Percentiles rank a stretch among this genome's conserved stretches.
phyloP scores from a whole-genome alignment of 1,140 invertebrate species.

The Dermatophagoides farinae region DNA sequence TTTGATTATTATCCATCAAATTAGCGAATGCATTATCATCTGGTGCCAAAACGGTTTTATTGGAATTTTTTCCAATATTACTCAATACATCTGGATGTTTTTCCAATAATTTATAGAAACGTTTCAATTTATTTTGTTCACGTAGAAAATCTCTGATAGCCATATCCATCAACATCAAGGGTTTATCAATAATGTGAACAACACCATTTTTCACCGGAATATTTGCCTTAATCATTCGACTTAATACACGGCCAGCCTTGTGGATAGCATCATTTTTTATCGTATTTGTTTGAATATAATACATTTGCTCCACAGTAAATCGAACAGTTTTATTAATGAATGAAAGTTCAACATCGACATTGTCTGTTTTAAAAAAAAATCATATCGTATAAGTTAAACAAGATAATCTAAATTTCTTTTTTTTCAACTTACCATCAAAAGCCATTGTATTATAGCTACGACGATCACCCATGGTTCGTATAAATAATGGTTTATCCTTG shows the following conservation, averaged over 20 bases:
- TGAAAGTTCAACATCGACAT: constrained; percentile 5
- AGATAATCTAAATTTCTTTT: not conserved
- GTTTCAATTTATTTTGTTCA: constrained; percentile 12
- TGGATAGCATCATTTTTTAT: constrained; percentile 50
- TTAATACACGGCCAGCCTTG: constrained; percentile 52
- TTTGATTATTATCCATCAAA: constrained; percentile 1
- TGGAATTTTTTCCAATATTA: not conserved
- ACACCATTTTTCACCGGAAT: constrained; percentile 80
- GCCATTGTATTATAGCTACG: constrained; percentile 5
- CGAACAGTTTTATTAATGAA: not conserved
- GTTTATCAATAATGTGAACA: constrained; percentile 68
- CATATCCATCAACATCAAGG: constrained; percentile 67
- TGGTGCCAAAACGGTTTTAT: constrained; percentile 62
- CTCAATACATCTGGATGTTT: constrained; percentile 36
- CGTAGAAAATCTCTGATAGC: constrained; percentile 51
- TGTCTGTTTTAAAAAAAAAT: constrained; percentile 26
- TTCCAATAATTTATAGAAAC: constrained; percentile 23
- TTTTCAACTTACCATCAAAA: not conserved
- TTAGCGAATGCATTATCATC: constrained; percentile 46
- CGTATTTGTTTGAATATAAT: constrained; percentile 64
- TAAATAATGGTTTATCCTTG: constrained; percentile 62
- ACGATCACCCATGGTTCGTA: constrained; percentile 42
- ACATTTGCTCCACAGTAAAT: not conserved
- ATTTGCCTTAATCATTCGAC: constrained; percentile 68
- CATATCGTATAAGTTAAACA: not conserved